Evolutionary conservation across 2,888 invertebrate genomes (phyloP).

Genomic region (Matsumyia berberina): DNA sequence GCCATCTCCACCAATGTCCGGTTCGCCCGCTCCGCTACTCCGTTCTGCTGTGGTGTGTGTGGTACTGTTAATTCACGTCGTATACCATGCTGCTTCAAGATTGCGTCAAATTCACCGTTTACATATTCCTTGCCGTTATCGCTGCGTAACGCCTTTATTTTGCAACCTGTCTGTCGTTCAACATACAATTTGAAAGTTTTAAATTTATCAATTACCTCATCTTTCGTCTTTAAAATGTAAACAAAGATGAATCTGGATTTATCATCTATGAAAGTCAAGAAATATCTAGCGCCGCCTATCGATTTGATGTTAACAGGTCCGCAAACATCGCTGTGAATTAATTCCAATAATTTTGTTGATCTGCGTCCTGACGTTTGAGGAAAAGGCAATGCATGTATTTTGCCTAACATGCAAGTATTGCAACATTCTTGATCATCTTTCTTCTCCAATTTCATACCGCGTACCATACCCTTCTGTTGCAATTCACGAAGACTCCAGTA

Average conservation of each 20-base stretch:
- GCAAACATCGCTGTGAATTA: conserved; percentile 26
- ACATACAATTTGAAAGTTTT: no score
- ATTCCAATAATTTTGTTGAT: conserved; percentile 16
- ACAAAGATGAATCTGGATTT: conserved; percentile 15
- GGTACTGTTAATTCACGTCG: conserved; percentile 54
- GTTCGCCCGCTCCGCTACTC: conserved; percentile 72
- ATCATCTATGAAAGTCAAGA: conserved; percentile 33
- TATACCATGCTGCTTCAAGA: conserved; percentile 45
- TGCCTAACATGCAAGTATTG: conserved; percentile 35
- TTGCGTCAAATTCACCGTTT: conserved; percentile 43
- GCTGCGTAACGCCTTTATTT: conserved; percentile 42
- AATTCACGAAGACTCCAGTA: conserved; percentile 31
- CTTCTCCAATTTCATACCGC: conserved; percentile 25
- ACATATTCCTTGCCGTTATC: conserved; percentile 44
- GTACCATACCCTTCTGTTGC: conserved; percentile 32
- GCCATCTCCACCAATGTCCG: conserved; percentile 78
- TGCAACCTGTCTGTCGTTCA: conserved; percentile 32
- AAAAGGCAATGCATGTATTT: conserved; percentile 31
- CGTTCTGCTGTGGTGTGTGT: conserved; percentile 71
- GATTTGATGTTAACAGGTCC: conserved; percentile 29
- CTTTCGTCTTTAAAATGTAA: conserved; percentile 19
- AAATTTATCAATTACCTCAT: no score
- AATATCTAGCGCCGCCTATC: conserved; percentile 22
- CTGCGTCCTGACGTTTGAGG: conserved; percentile 21
- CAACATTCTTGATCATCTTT: conserved; percentile 19